A percentile compares a stretch with the other conserved stretches of the same genome.
phyloP scores from a whole-genome alignment of 2,113 vertebrate species.

The Lynx canadensis region DNA sequence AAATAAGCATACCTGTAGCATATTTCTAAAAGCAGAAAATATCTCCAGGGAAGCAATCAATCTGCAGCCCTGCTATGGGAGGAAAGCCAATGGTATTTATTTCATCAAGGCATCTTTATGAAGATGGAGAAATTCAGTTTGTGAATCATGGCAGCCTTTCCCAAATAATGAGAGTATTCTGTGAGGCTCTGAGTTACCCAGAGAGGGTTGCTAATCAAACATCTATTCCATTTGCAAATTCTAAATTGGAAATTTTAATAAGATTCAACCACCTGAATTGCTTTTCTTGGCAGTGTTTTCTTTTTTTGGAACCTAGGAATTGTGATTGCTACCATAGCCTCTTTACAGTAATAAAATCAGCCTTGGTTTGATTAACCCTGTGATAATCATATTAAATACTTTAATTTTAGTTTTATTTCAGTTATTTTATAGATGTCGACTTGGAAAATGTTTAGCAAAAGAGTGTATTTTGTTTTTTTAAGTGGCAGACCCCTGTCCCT shows the following conservation, averaged over 20 bases:
- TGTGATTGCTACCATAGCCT: constrained; percentile 13
- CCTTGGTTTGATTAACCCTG: not conserved
- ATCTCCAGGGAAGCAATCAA: not conserved
- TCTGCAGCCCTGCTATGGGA: not conserved
- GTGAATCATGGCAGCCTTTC: not conserved
- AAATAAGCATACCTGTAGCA: not conserved
- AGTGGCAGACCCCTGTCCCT: not conserved
- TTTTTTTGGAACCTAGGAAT: not conserved
- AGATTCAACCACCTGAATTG: constrained; percentile 1
- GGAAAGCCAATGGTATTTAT: not conserved
- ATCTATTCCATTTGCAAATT: constrained; percentile 48
- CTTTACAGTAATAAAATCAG: constrained; percentile 47
- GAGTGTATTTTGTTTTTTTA: not conserved
- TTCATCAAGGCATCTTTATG: constrained; percentile 27
- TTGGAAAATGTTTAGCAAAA: not conserved
- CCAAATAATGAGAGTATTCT: constrained; percentile 50
- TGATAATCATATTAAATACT: not conserved
- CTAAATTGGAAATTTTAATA: constrained; percentile 49
- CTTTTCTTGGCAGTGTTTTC: constrained; percentile 40
- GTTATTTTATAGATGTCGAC: not conserved
- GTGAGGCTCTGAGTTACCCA: not conserved
- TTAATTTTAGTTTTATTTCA: constrained; percentile 25
- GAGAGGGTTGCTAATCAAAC: constrained; percentile 18
- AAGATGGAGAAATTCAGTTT: not conserved
- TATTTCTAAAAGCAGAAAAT: not conserved